These are phyloP conservation scores for Gryllus longicercus DNA, from an alignment of 2,888 invertebrate genomes.

Conservation along the genomic window DNA sequence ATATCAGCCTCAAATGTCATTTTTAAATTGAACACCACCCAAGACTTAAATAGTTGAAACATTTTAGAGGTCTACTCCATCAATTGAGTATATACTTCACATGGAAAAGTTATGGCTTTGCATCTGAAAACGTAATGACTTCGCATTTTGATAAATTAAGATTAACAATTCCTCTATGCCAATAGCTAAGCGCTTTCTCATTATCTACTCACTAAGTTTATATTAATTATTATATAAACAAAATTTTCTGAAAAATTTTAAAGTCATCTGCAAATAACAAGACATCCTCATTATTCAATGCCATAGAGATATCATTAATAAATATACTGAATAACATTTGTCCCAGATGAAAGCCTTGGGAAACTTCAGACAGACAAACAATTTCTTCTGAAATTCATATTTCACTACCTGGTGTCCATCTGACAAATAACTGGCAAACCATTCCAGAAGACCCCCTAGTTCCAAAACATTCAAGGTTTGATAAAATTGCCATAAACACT, in stretches of 20 bases:
- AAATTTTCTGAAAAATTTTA: neutral
- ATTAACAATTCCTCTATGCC: neutral
- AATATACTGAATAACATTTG: too few species aligned
- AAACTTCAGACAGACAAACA: neutral
- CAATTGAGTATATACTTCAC: neutral
- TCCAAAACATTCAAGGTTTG: neutral
- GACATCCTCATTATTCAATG: neutral
- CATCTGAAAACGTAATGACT: neutral
- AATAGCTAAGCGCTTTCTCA: neutral
- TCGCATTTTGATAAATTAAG: neutral
- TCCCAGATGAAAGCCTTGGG: too few species aligned
- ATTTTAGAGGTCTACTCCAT: neutral
- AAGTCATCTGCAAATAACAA: neutral
- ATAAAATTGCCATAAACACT: neutral
- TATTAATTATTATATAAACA: too few species aligned
- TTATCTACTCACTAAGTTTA: neutral
- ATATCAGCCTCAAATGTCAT: neutral
- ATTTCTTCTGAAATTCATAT: neutral
- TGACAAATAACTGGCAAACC: neutral
- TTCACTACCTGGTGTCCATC: neutral
- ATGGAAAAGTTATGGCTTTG: neutral
- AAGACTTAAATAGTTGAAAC: neutral
- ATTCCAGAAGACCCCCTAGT: neutral
- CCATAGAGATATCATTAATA: too few species aligned
- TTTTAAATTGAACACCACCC: neutral